These are phyloP conservation scores for Radopholus similis DNA, from an alignment of 1,140 invertebrate genomes.

Conservation along the genomic window DNA sequence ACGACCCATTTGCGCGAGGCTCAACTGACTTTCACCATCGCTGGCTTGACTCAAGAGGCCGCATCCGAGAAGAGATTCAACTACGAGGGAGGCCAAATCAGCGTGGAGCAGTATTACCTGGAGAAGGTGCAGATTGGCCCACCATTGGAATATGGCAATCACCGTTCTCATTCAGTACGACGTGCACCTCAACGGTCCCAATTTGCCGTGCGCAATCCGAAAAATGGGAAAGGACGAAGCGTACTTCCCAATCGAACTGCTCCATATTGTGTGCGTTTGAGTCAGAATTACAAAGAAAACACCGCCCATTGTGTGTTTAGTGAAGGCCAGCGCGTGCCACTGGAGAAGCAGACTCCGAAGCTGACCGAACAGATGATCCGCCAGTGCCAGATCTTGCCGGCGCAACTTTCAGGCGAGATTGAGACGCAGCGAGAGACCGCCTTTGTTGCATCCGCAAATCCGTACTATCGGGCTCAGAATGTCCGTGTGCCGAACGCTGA, in stretches of 20 bases:
- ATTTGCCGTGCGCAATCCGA: conserved; percentile 20
- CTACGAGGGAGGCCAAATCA: background rate
- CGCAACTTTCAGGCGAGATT: conserved; percentile 3
- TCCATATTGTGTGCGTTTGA: conserved; percentile 19
- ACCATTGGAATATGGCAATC: too few species aligned
- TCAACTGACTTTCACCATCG: background rate
- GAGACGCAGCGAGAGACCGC: conserved; percentile 21
- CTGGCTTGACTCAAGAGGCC: background rate
- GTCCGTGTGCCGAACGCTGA: conserved; percentile 24
- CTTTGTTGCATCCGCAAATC: conserved; percentile 16
- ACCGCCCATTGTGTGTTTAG: background rate
- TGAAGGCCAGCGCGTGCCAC: conserved; percentile 23
- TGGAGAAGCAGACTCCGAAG: conserved; percentile 29
- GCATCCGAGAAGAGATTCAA: conserved; percentile 13
- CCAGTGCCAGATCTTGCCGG: conserved; percentile 22
- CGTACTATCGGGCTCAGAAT: conserved; percentile 21
- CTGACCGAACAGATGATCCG: conserved; percentile 29
- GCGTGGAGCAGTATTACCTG: conserved; percentile 2
- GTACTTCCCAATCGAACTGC: conserved; percentile 24
- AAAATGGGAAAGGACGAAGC: background rate
- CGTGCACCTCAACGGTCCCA: background rate
- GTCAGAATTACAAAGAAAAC: background rate
- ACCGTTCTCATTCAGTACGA: too few species aligned
- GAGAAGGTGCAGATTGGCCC: too few species aligned
- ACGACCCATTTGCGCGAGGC: background rate